Evolutionary conservation across 2,888 invertebrate species (phyloP).

Genomic region (Philereme transversata): DNA sequence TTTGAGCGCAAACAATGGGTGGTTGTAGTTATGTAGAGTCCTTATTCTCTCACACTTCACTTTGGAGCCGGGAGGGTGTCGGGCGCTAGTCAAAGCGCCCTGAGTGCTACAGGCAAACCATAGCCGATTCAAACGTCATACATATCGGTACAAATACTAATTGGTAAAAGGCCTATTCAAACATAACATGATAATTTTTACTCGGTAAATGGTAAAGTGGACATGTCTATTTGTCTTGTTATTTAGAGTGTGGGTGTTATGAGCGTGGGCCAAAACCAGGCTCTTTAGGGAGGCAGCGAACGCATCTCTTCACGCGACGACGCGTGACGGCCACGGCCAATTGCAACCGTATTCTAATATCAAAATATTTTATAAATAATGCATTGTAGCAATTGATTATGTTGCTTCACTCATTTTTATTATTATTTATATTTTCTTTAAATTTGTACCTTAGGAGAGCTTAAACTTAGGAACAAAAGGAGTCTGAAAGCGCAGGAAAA

Average conservation of each 20-base stretch:
- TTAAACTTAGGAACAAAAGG: constrained; percentile 14
- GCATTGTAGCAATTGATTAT: constrained; percentile 1
- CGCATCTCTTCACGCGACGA: constrained; percentile 46
- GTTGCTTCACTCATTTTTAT: not conserved
- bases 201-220: constrained; percentile 81
- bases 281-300: constrained; percentile 62
- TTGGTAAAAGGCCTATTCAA: constrained; percentile 83
- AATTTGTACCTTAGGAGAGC: not conserved
- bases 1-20: constrained; percentile 66
- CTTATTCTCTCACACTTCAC: constrained; percentile 63
- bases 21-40: constrained; percentile 58
- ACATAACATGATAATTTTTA: constrained; percentile 81
- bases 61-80: constrained; percentile 52
- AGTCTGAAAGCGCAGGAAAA: constrained; percentile 28
- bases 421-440: constrained; percentile 2
- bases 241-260: constrained; percentile 81
- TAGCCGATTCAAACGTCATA: constrained; percentile 62
- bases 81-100: constrained; percentile 62
- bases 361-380: constrained; percentile 23
- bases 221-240: constrained; percentile 79
- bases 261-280: constrained; percentile 63
- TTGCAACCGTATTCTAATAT: constrained; percentile 25
- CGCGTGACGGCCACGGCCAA: constrained; percentile 4
- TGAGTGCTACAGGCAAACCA: constrained; percentile 65
- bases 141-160: constrained; percentile 81